Percentiles rank a stretch among this genome's conserved stretches.
phyloP scores from a whole-genome alignment of 2,113 vertebrate species.

The Oncorhynchus keta region DNA sequence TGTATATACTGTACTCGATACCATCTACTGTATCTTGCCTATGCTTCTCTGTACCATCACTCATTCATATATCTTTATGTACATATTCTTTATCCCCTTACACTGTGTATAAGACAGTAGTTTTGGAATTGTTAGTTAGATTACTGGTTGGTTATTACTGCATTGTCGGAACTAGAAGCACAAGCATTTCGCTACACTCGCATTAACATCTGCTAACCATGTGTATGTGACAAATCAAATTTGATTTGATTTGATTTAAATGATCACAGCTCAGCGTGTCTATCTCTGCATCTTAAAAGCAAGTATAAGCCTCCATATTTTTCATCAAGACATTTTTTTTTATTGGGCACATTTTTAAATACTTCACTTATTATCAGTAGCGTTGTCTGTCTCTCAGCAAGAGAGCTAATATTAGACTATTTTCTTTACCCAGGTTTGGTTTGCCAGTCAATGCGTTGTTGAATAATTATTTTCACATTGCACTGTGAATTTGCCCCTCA shows the following conservation, averaged over 20 bases:
- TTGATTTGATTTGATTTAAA: not conserved
- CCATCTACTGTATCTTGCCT: too few relatives aligned
- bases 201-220: too few relatives aligned
- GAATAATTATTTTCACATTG: not conserved
- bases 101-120: too few relatives aligned
- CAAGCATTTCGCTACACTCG: too few relatives aligned
- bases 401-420: not conserved
- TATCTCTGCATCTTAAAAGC: not conserved
- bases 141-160: too few relatives aligned
- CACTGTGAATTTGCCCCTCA: not conserved
- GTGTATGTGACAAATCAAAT: too few relatives aligned
- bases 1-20: too few relatives aligned
- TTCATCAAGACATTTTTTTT: not conserved
- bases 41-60: too few relatives aligned
- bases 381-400: not conserved
- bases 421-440: not conserved
- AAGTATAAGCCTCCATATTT: not conserved
- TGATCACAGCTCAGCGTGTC: not conserved
- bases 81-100: too few relatives aligned
- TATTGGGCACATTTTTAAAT: not conserved
- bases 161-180: too few relatives aligned
- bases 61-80: too few relatives aligned
- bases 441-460: not conserved
- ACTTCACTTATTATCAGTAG: not conserved
- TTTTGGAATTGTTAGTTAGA: too few relatives aligned